Base-by-base conservation (phyloP, 2,888 invertebrate genomes). In the Chaetogeoica ovagalla region DNA sequence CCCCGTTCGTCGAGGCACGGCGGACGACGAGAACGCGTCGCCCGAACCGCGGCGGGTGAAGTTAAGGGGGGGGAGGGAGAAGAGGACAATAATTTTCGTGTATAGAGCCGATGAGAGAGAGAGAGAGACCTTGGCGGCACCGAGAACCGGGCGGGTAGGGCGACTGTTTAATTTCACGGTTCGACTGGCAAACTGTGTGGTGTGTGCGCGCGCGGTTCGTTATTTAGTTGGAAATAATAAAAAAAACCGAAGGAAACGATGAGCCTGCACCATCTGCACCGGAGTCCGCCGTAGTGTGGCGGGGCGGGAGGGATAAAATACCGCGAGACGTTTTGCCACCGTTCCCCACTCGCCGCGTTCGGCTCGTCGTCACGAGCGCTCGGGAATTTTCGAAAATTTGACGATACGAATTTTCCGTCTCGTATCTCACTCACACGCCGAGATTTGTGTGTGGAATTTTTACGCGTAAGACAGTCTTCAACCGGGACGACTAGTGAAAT, bases 81-180 rank as follows among this genome's bases (percentile, higher is more conserved):
- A 55, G 21, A 62, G 62, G 30, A 30, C 30, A 30, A 62, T 3
- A 30, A 62, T 73, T 52, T n/a, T 23, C 23, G 52, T 52, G 21
- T 7, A 21, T 21, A 55, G 52, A 37, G 17, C 13, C n/a, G 39
- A 57, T n/a, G 8, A 5, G 19, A 13, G 65, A 13, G 57, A 30
- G 30, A 30, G 30, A 30, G 30, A 30, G 30, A 30, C 30, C 30
- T 30, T n/a, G n/a, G n/a, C n/a, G n/a, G 30, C 30, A 30, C 30
- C 30, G 30, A 30, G 30, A 30, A 30, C 30, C 30, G 30, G 30
- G 30, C 30, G 59, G 30, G 52, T 52, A 62, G 69, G 37, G 21
- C 57, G 79, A 71, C 79, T 71, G 79, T 79, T 79, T 79, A 79
- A 79, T 79, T 79, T 79, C 79, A 79, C 79, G 79, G 79, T 79